These are phyloP conservation scores for Scaptomyza flava DNA, from an alignment of 2,888 invertebrate species.

Conservation along the genomic window DNA sequence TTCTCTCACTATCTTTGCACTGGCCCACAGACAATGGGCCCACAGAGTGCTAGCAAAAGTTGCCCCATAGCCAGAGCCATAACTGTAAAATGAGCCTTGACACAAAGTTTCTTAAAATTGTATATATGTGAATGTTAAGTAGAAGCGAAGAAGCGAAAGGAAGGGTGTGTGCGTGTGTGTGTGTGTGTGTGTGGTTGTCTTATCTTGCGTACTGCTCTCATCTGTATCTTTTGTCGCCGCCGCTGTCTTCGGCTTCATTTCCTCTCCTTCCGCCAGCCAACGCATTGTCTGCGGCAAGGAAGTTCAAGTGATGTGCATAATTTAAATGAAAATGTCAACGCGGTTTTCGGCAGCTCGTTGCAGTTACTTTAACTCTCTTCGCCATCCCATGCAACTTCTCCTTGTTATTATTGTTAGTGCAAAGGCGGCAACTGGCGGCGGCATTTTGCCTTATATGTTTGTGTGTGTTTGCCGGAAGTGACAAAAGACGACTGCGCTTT, in stretches of 20 bases:
- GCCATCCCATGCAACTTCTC: neutral
- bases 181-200: slow-evolving; percentile 14
- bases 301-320: slow-evolving; percentile 81
- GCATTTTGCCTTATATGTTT: slow-evolving; percentile 22
- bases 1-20: neutral
- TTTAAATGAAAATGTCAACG: slow-evolving; percentile 80
- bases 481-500: slow-evolving; percentile 47
- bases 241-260: slow-evolving; percentile 50
- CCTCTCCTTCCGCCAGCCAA: neutral
- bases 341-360: slow-evolving; percentile 78
- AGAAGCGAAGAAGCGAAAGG: neutral
- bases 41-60: slow-evolving; percentile 64
- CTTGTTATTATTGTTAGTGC: slow-evolving; percentile 19
- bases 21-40: slow-evolving; percentile 50
- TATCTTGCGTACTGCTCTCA: slow-evolving; percentile 44
- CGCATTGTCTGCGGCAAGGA: slow-evolving; percentile 58
- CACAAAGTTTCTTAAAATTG: slow-evolving; percentile 64
- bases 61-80: slow-evolving; percentile 67
- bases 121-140: neutral
- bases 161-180: neutral
- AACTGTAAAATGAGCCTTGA: slow-evolving; percentile 78
- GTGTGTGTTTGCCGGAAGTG: slow-evolving; percentile 43
- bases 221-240: slow-evolving; percentile 28
- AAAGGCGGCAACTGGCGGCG: slow-evolving; percentile 12
- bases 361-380: slow-evolving; percentile 52